These are phyloP conservation scores for Nomada ruficornis DNA, from an alignment of 2,888 invertebrate genomes.

Conservation along the genomic window DNA sequence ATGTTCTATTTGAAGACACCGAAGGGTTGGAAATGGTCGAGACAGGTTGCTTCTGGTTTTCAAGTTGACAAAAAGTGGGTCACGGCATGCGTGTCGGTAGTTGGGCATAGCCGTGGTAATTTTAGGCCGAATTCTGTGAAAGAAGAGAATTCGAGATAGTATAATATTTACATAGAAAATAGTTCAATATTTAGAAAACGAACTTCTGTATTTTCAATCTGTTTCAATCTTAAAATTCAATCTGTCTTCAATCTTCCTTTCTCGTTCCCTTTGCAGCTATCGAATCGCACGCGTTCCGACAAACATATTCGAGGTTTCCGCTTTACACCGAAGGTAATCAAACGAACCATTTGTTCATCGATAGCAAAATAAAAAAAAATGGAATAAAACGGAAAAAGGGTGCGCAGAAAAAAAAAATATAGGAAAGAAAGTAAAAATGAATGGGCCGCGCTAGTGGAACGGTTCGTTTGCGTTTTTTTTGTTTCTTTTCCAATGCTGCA, in stretches of 20 bases:
- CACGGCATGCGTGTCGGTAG: too few relatives aligned
- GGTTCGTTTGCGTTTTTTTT: background rate
- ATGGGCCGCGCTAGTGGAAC: background rate
- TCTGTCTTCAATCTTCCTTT: background rate
- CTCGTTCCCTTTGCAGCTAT: too few relatives aligned
- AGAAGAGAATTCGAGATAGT: too few relatives aligned
- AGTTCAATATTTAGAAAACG: too few relatives aligned
- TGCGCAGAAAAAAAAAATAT: background rate
- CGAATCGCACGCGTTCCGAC: too few relatives aligned
- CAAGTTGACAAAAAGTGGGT: too few relatives aligned
- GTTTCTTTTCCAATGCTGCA: background rate
- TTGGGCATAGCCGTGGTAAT: too few relatives aligned
- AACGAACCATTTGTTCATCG: conserved; percentile 24
- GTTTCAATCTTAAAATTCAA: background rate
- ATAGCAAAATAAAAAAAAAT: conserved; percentile 1
- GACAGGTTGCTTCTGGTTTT: too few relatives aligned
- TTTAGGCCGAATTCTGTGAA: too few relatives aligned
- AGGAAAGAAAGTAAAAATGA: background rate
- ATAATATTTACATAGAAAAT: too few relatives aligned
- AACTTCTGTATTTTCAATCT: background rate
- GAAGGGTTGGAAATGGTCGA: too few relatives aligned
- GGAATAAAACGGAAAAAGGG: background rate
- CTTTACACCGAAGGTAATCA: conserved; percentile 2
- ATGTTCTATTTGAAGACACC: too few relatives aligned
- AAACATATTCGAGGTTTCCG: background rate